phyloP scores from a whole-genome alignment of 2,797 vertebrate species.

The Tamandua tetradactyla region DNA sequence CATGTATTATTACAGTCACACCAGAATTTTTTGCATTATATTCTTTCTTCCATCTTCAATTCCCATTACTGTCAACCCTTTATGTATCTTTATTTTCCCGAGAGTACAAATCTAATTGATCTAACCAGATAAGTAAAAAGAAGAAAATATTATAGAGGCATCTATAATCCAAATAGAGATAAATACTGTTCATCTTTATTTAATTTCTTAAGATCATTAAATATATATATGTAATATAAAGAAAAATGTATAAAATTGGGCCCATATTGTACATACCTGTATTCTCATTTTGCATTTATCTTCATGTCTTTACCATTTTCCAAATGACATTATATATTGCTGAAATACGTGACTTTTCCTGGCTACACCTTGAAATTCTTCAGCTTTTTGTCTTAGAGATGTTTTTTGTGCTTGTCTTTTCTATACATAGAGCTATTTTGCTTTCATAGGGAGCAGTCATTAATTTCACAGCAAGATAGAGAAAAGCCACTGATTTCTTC shows the following conservation, averaged over 20 bases:
- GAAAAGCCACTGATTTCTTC: slow-evolving; percentile 54
- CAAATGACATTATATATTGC: slow-evolving; percentile 27
- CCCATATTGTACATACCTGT: neutral
- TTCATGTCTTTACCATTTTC: neutral
- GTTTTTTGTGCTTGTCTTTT: slow-evolving; percentile 51
- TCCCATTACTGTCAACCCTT: neutral
- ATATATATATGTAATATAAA: neutral
- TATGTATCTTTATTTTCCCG: neutral
- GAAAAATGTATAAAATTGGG: neutral
- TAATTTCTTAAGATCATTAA: neutral
- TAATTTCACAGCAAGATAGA: slow-evolving; percentile 7
- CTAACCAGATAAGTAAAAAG: neutral
- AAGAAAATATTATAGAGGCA: neutral
- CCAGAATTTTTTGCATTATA: neutral
- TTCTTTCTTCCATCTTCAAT: slow-evolving; percentile 23
- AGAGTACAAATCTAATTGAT: slow-evolving; percentile 4
- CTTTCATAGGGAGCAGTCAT: slow-evolving; percentile 28
- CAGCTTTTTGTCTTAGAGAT: neutral
- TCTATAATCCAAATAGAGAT: neutral
- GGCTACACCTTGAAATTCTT: neutral
- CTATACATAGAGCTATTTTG: slow-evolving; percentile 30
- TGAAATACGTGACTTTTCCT: neutral
- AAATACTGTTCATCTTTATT: neutral
- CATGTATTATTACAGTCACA: neutral
- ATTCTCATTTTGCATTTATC: neutral